Base-by-base conservation (phyloP, 2,888 invertebrate species). In the Microctonus aethiopoides region DNA sequence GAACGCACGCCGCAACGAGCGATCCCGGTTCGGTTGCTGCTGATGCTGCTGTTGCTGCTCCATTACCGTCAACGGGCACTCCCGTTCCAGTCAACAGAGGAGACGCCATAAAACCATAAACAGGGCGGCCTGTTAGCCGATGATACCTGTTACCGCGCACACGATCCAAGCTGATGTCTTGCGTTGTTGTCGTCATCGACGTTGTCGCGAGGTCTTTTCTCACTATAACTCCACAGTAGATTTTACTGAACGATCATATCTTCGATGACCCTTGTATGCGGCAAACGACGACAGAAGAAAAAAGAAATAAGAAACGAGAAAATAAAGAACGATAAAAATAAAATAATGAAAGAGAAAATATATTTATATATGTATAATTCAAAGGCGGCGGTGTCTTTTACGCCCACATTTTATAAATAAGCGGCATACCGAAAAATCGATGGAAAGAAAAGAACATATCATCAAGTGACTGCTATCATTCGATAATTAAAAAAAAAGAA, bases 101-200 rank as follows among this genome's bases (percentile, higher is more conserved):
- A 74, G 74, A 75, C 72, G 73, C 76, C 77, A 77, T 77, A 78
- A 77, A 76, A 73, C 74, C 77, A 76, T 79, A 78, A 79, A 77
- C 75, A 76, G 76, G 76, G 73, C 75, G 75, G 76, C 76, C 75
- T 76, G 76, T 78, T 77, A 75, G 76, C 74, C 73, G n/a, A n/a
- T n/a, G 73, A 75, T 76, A 75, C 75, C 76, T 75, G 77, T 76
- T 76, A 74, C 72, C 71, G 67, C 70, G 63, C 63, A 46, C 39
- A 64, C 59, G n/a, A 29, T 29, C 29, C 29, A 57, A 73, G 13
- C n/a, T n/a, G n/a, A 13, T n/a, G 39, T 41, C 29, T 16, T 5
- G 67, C 41, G 36, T 66, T 61, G 59, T 20, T 32, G 24, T 52
- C 63, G 6, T 54, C 32, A 20, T 61, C 67, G 26, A 59, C 39